Conservation (phyloP, 2,888 invertebrate genomes). For the Trissoscelio sp. region DNA sequence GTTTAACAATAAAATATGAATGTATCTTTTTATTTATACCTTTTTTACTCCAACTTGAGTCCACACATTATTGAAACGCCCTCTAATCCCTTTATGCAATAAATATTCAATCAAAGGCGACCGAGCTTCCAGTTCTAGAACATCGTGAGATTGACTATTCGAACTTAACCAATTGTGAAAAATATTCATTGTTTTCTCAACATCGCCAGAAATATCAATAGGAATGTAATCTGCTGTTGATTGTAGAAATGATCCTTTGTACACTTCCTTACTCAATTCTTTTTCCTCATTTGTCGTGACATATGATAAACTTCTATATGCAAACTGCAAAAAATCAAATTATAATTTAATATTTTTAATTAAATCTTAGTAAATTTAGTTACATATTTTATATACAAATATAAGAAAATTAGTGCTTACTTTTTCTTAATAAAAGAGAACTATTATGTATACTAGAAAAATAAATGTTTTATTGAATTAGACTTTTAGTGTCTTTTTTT, state of each 20-base stretch:
- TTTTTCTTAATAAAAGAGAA: too few species aligned
- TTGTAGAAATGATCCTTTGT: conserved; percentile 77
- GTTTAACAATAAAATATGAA: too few species aligned
- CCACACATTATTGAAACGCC: conserved; percentile 84
- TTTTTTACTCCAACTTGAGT: conserved; percentile 74
- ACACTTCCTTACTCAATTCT: conserved; percentile 80
- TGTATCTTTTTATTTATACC: too few species aligned
- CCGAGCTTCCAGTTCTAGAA: conserved; percentile 81
- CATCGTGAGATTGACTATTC: conserved; percentile 70
- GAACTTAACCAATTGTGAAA: conserved; percentile 81
- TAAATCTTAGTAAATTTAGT: too few species aligned
- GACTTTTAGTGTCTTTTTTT: too few species aligned
- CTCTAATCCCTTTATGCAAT: conserved; percentile 86
- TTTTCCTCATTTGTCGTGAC: conserved; percentile 86
- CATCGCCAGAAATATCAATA: conserved; percentile 74
- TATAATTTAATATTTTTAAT: background rate
- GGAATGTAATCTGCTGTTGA: conserved; percentile 72
- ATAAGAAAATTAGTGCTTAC: too few species aligned
- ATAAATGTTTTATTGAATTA: too few species aligned
- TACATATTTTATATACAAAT: too few species aligned
- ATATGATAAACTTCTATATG: conserved; percentile 88
- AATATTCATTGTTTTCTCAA: conserved; percentile 79
- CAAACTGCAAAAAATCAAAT: conserved; percentile 84
- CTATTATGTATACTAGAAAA: too few species aligned
- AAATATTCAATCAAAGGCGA: conserved; percentile 85